phyloP scores from a whole-genome alignment of 2,888 invertebrate genomes.

The Idaea straminata region DNA sequence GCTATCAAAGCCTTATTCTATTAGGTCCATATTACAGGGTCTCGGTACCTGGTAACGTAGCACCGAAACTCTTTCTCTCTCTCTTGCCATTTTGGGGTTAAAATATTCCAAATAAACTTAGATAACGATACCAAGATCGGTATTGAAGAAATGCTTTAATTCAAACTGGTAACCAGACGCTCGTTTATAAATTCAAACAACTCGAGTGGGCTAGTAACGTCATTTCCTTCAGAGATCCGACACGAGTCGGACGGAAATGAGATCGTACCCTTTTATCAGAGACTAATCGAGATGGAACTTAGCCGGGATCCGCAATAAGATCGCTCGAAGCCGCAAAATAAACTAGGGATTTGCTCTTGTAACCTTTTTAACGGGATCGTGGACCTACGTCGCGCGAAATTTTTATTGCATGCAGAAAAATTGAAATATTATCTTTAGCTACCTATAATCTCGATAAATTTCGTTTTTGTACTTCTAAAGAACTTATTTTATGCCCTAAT shows the following conservation, averaged over 20 bases:
- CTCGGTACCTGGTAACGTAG: no score
- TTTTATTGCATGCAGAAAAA: background rate
- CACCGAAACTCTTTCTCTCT: no score
- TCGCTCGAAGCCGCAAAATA: constrained; percentile 22
- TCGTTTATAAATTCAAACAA: constrained; percentile 1
- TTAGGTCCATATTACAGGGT: no score
- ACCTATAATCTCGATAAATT: no score
- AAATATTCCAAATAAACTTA: background rate
- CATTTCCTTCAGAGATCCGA: constrained; percentile 54
- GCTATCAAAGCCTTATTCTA: no score
- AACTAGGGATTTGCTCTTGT: constrained; percentile 5
- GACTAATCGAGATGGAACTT: constrained; percentile 54
- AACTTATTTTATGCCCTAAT: no score
- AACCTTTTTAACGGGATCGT: background rate
- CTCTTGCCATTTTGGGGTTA: background rate
- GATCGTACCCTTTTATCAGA: constrained; percentile 58
- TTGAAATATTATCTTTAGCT: no score
- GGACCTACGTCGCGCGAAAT: background rate
- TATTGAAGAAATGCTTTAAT: background rate
- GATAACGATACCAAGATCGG: constrained; percentile 2
- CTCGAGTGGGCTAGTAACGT: constrained; percentile 4
- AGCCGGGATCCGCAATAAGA: constrained; percentile 44
- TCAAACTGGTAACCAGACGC: background rate
- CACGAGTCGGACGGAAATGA: constrained; percentile 59
- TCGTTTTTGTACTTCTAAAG: no score